Evolutionary conservation across 2,888 invertebrate genomes (phyloP).

Genomic region (Taphrorychus bicolor): DNA sequence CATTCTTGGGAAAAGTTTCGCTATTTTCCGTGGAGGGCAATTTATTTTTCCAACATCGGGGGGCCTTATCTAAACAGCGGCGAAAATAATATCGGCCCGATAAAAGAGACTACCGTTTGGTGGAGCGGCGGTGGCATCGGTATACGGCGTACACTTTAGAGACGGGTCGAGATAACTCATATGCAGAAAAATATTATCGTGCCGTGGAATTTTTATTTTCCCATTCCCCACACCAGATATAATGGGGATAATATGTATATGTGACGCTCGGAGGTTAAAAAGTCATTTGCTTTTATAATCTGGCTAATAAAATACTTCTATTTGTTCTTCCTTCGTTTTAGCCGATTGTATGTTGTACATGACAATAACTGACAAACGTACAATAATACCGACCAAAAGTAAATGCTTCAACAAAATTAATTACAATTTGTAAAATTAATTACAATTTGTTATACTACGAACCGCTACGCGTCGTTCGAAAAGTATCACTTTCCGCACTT

Average conservation of each 20-base stretch:
- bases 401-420: too few relatives aligned
- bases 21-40: constrained; percentile 62
- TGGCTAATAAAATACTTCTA: constrained; percentile 1
- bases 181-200: constrained; percentile 41
- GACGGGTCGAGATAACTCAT: constrained; percentile 41
- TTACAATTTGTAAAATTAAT: too few relatives aligned
- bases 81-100: constrained; percentile 61
- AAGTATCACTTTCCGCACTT: too few relatives aligned
- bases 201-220: constrained; percentile 40
- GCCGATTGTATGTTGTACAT: neutral
- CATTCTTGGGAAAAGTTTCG: constrained; percentile 60
- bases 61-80: constrained; percentile 62
- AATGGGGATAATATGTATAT: constrained; percentile 39
- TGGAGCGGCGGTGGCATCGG: constrained; percentile 29
- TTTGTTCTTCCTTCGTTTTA: neutral
- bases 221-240: constrained; percentile 21
- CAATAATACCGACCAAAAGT: too few relatives aligned
- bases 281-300: constrained; percentile 12
- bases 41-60: constrained; percentile 61
- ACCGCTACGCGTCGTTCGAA: too few relatives aligned
- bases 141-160: constrained; percentile 22
- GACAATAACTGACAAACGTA: neutral
- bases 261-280: constrained; percentile 24
- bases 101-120: constrained; percentile 36
- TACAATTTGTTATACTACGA: too few relatives aligned